Base-by-base conservation (phyloP, 2,797 vertebrate species). In the Intellagama lesueurii region DNA sequence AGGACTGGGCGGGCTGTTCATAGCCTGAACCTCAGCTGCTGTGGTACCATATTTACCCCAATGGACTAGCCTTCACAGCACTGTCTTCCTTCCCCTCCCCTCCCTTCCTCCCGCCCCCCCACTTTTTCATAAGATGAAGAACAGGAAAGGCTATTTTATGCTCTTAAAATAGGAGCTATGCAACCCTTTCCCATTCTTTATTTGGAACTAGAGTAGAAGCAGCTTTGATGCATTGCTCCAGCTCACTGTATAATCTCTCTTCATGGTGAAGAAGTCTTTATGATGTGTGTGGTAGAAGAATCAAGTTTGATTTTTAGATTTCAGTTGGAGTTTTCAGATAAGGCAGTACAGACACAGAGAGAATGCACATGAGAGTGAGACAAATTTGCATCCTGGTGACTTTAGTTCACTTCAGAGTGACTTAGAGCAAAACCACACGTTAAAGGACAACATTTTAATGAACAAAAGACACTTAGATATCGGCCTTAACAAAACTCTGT, bases 341-440 rank as follows among this genome's bases (percentile, higher is more conserved):
- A 68, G 81, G 81, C 60, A 77, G 70, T 77, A 64, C 72, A 47
- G 17, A 30, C 9, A 70, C 17, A 64, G 60, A 83, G 73, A 68
- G 44, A 88, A 77, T 69, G 28, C 24, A 77, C 64, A 87, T 83
- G 56, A 83, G 64, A 68, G 30, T 30, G 28, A 32, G 12, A 78
- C 22, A 70, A 69, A 83, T 60, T 7, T 86, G 16, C 49, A n/a
- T 70, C 49, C 35, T 52, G 7, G 22, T 90, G 64, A 56, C 66
- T n/a, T 90, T 81, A 76, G 44, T 82, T 81, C 35, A 68, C 19
- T 79, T 68, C 80, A 87, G 87, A 81, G 47, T 82, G 8, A 32
- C 47, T 69, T 56, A 32, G 19, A 87, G 66, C 32, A 77, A 32
- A 77, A 64, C 17, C 17, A 52, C 73, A 26, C 24, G 64, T 86